Evolutionary conservation across 2,888 invertebrate species (phyloP), one percentile per base, ranked within the genome.

Genomic region (Allygus modestus): DNA sequence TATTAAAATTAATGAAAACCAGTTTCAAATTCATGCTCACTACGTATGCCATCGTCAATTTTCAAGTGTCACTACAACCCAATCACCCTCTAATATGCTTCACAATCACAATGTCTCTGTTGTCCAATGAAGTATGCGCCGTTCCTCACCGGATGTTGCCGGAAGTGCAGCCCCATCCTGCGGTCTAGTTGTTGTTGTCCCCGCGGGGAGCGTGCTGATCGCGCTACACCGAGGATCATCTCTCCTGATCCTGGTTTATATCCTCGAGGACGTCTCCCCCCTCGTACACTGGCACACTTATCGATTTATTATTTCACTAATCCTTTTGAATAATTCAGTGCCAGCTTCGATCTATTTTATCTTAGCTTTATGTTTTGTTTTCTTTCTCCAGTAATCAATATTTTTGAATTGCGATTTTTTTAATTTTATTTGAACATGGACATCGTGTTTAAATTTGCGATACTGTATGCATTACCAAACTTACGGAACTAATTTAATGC

Each of bases 301-400:
- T 77, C 77, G 77, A 77, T 77, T 77, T 77, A 77, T 77, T 77
- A 77, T 77, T 37, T 77, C 77, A 41, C 46, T 77, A 46, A 77
- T 77, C 77, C 51, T 77, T 1, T 15, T 77, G 77, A 77, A 77
- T 77, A 23, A 77, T 77, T 46, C 51, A 77, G 26, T n/a, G 20
- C 12, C 51, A 46, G 26, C 15, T 77, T 11, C 43, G 28, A 9
- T 41, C 43, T 17, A 41, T 33, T 23, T 43, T 41, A n/a, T 41
- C 69, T 69, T 37, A 20, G 33, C 4, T 31, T 31, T 41, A 41
- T 41, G n/a, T 73, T 37, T 69, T 37, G 31, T 69, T 69, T 73
- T 73, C 9, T 20, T 41, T 73, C n/a, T 20, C n/a, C 12, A 15
- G 65, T 23, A 23, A 5, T 54, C 11, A 54, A 51, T n/a, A n/a